Percentiles rank a stretch among this genome's conserved stretches.
Conservation (phyloP, 2,797 vertebrate species). For the Centroberyx gerrardi region DNA sequence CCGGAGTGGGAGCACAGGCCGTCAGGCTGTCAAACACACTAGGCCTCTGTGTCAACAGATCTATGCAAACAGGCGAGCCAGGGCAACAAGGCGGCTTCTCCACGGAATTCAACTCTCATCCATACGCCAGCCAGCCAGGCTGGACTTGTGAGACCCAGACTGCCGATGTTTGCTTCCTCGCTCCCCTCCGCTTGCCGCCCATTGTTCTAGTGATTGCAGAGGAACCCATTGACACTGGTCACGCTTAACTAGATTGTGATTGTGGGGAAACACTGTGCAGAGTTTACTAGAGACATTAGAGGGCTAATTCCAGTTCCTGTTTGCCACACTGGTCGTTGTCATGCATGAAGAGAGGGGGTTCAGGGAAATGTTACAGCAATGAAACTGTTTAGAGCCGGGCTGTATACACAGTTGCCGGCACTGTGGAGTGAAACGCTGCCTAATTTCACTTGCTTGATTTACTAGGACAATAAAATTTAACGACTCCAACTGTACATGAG, state of each 20-base stretch:
- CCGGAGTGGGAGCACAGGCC: conserved; percentile 30
- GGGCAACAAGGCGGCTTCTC: conserved; percentile 39
- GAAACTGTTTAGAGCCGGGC: conserved; percentile 31
- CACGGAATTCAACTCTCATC: conserved; percentile 46
- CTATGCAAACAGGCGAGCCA: conserved; percentile 62
- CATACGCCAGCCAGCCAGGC: conserved; percentile 45
- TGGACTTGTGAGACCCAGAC: conserved; percentile 37
- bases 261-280: conserved; percentile 44
- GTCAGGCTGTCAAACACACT: conserved; percentile 59
- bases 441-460: conserved; percentile 49
- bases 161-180: conserved; percentile 51
- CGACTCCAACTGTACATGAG: conserved; percentile 52
- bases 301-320: conserved; percentile 61
- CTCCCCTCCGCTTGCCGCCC: conserved; percentile 45
- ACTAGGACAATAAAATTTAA: conserved; percentile 65
- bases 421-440: conserved; percentile 20
- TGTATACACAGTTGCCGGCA: conserved; percentile 24
- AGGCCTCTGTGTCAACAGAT: conserved; percentile 66
- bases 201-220: conserved; percentile 63
- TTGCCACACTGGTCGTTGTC: conserved; percentile 41
- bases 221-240: conserved; percentile 62
- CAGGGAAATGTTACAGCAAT: conserved; percentile 27
- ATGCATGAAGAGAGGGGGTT: conserved; percentile 20
- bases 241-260: conserved; percentile 72
- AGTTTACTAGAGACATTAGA: conserved; percentile 46